phyloP scores from a whole-genome alignment of 2,888 invertebrate genomes.

The Perithous albicinctus region DNA sequence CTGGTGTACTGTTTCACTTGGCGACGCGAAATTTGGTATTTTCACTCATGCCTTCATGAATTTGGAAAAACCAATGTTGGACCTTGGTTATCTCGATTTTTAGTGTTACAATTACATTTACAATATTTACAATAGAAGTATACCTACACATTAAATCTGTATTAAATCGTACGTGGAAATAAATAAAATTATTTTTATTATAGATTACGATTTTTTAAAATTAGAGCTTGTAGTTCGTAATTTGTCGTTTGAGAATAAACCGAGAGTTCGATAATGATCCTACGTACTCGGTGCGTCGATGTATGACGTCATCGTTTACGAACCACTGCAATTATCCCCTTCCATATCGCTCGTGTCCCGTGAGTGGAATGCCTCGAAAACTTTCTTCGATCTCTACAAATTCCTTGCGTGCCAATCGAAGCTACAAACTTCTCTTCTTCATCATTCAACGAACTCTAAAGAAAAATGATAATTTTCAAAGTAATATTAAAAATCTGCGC shows the following conservation, averaged over 20 bases:
- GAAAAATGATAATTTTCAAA: neutral
- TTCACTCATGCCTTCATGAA: constrained; percentile 76
- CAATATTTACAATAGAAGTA: neutral
- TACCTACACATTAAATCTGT: no score
- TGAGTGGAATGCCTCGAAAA: constrained; percentile 55
- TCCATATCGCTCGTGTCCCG: constrained; percentile 16
- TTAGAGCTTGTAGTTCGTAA: constrained; percentile 9
- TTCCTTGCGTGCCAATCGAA: constrained; percentile 62
- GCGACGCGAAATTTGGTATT: constrained; percentile 83
- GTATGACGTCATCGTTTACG: constrained; percentile 60
- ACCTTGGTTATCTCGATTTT: constrained; percentile 73
- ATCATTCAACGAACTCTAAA: neutral
- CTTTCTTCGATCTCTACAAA: constrained; percentile 67
- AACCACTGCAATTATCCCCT: constrained; percentile 54
- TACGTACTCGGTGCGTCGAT: constrained; percentile 44
- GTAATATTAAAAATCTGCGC: constrained; percentile 2
- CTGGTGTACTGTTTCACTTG: constrained; percentile 84
- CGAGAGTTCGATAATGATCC: constrained; percentile 47
- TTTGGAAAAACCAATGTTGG: constrained; percentile 75
- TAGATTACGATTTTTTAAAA: neutral
- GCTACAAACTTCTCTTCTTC: constrained; percentile 32
- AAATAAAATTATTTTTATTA: neutral
- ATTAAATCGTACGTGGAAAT: no score
- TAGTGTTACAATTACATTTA: constrained; percentile 49
- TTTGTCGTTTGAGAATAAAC: constrained; percentile 9